Conservation (phyloP, 64 coral and sea anemone genomes). For the Orbicella faveolata region DNA sequence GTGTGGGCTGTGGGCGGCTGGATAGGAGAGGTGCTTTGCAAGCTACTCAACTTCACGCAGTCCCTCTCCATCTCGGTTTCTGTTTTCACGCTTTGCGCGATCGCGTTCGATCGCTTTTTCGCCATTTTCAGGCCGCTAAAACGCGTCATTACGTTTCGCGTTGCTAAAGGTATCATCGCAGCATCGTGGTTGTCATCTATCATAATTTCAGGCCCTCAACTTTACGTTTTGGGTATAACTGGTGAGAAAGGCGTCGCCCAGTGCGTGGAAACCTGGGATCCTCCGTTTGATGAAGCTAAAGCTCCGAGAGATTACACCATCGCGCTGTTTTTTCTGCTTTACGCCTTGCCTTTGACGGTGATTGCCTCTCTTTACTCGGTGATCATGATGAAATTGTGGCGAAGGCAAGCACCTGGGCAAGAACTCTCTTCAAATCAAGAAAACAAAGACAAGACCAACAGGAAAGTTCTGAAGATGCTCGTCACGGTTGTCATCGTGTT, state of each 20-base stretch:
- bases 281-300: constrained; percentile 32
- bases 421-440: constrained; percentile 27
- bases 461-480: constrained; percentile 67
- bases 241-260: constrained; percentile 8
- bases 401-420: constrained; percentile 44
- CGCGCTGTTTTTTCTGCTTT: constrained; percentile 39
- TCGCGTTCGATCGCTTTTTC: constrained; percentile 66
- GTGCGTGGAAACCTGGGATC: constrained; percentile 54
- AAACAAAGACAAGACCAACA: constrained; percentile 65
- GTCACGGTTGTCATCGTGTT: constrained; percentile 65
- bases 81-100: constrained; percentile 51
- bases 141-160: constrained; percentile 50
- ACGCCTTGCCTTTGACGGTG: constrained; percentile 42
- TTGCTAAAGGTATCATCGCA: constrained; percentile 27
- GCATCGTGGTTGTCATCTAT: constrained; percentile 30
- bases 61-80: constrained; percentile 46
- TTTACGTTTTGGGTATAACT: constrained; percentile 21
- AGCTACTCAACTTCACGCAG: constrained; percentile 47
- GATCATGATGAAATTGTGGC: constrained; percentile 59
- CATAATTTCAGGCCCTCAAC: constrained; percentile 36
- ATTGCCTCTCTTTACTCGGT: constrained; percentile 52
- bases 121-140: constrained; percentile 59
- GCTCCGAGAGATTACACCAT: constrained; percentile 49
- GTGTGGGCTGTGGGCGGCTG: constrained; percentile 48
- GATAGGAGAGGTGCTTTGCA: constrained; percentile 55